Evolutionary conservation across 2,797 vertebrate species (phyloP).

Genomic region (Kryptopterus vitreolus): DNA sequence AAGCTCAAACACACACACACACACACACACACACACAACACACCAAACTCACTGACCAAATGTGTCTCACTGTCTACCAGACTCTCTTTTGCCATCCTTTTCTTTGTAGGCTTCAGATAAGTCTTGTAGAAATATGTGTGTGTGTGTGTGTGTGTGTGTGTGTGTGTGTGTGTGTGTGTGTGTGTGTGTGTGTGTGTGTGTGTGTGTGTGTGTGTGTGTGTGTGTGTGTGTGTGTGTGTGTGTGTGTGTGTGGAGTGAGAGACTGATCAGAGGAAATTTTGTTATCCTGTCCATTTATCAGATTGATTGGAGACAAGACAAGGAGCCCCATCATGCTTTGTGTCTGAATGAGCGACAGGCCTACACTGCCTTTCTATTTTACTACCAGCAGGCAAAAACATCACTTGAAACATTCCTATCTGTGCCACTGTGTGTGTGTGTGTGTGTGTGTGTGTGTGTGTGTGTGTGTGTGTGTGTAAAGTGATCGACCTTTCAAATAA

Average conservation of each 20-base stretch:
- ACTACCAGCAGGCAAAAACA: constrained; percentile 48
- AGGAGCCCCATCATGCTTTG: constrained; percentile 57
- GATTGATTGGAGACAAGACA: constrained; percentile 10
- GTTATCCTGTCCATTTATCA: not conserved
- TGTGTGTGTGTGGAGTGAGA: constrained; percentile 24
- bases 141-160: constrained; percentile 2
- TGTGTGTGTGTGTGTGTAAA: constrained; percentile 55
- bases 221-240: constrained; percentile 10
- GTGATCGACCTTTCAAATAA: constrained; percentile 47
- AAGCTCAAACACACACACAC: too few species aligned
- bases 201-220: not conserved
- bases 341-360: constrained; percentile 63
- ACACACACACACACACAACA: too few species aligned
- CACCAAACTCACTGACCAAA: not conserved
- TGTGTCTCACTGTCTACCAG: not conserved
- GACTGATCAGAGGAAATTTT: constrained; percentile 63
- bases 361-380: constrained; percentile 61
- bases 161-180: constrained; percentile 2
- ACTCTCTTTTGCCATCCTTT: not conserved
- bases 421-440: constrained; percentile 2
- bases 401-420: constrained; percentile 40
- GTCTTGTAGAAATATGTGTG: not conserved
- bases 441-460: not conserved
- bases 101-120: not conserved
- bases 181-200: constrained; percentile 22